Conservation (phyloP, 2,797 vertebrate species). For the Philypnodon macrostomus region DNA sequence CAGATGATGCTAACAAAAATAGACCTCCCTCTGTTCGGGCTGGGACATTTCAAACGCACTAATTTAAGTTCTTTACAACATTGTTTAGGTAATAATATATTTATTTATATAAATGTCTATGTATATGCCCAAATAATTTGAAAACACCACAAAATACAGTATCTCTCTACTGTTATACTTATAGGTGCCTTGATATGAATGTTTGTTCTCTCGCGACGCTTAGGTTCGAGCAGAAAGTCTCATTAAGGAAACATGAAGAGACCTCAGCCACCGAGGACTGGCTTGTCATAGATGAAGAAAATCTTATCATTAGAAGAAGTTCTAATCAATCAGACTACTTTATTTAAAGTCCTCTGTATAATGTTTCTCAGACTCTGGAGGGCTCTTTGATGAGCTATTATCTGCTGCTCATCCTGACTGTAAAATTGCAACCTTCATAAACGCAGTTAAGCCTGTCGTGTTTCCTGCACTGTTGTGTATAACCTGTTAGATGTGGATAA, state of each 20-base stretch:
- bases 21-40: conserved; percentile 45
- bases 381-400: conserved; percentile 66
- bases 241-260: conserved; percentile 28
- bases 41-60: conserved; percentile 40
- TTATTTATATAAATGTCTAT: too few relatives aligned
- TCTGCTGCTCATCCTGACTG: conserved; percentile 32
- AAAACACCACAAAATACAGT: conserved; percentile 1
- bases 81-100: conserved; percentile 25
- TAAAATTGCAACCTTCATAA: conserved; percentile 40
- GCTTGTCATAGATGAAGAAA: conserved; percentile 23
- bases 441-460: conserved; percentile 24
- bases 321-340: conserved; percentile 57
- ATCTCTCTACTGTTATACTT: neutral
- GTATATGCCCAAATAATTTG: neutral
- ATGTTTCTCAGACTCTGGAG: conserved; percentile 38
- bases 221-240: conserved; percentile 5
- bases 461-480: conserved; percentile 41
- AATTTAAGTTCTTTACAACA: conserved; percentile 35
- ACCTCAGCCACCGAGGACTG: conserved; percentile 24
- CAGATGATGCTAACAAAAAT: conserved; percentile 56
- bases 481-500: conserved; percentile 43
- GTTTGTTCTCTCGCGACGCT: neutral
- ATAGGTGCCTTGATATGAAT: neutral
- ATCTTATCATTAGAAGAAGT: conserved; percentile 42
- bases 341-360: conserved; percentile 42